These are phyloP conservation scores for Cephalotes varians DNA, from an alignment of 2,888 invertebrate genomes.

Conservation along the genomic window DNA sequence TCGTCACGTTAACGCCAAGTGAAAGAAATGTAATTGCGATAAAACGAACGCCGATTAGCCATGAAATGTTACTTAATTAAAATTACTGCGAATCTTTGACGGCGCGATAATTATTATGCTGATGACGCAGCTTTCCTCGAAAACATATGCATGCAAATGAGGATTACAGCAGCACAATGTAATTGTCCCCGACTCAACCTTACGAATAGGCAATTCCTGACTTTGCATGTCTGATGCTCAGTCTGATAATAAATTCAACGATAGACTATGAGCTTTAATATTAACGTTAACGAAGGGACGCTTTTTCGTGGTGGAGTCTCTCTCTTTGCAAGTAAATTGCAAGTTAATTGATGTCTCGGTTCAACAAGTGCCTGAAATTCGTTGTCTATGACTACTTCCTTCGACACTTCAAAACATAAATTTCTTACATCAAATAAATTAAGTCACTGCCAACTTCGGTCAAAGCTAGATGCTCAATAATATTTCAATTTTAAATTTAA, in stretches of 20 bases:
- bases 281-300: conserved; percentile 28
- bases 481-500: no score
- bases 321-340: conserved; percentile 13
- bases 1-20: not conserved
- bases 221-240: conserved; percentile 47
- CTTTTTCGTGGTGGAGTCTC: not conserved
- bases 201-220: conserved; percentile 44
- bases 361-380: conserved; percentile 17
- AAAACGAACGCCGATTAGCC: not conserved
- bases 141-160: conserved; percentile 52
- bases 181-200: conserved; percentile 37
- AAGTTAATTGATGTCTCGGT: conserved; percentile 13
- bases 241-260: conserved; percentile 40
- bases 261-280: conserved; percentile 24
- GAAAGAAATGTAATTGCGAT: not conserved
- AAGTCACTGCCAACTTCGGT: no score
- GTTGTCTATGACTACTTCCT: not conserved
- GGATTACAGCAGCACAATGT: conserved; percentile 48
- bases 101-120: conserved; percentile 15
- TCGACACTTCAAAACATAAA: not conserved
- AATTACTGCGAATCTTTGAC: conserved; percentile 17
- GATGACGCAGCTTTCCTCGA: not conserved
- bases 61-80: conserved; percentile 27
- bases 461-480: no score
- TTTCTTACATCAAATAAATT: no score